phyloP scores from a whole-genome alignment of 2,797 vertebrate species.

The Vipera ursinii region DNA sequence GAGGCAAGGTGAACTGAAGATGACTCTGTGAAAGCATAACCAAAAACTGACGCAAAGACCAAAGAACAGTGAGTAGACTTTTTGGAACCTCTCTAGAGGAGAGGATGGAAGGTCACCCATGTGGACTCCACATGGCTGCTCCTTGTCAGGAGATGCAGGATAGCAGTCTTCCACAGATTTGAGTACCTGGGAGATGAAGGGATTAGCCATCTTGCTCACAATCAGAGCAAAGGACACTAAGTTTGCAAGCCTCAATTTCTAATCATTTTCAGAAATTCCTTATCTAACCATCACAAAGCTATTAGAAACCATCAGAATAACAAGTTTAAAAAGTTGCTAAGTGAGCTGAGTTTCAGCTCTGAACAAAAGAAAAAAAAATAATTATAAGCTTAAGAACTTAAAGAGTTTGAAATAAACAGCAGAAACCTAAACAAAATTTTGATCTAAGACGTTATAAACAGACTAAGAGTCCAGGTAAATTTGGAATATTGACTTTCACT shows the following conservation, averaged over 20 bases:
- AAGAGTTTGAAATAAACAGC: neutral
- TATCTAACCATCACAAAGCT: neutral
- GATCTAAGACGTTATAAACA: neutral
- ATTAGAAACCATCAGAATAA: neutral
- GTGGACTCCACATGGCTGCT: neutral
- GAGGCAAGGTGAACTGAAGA: neutral
- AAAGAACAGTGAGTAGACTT: neutral
- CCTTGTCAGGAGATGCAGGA: neutral
- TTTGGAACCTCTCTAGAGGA: neutral
- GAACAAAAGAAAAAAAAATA: neutral
- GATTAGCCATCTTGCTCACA: neutral
- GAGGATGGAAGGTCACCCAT: neutral
- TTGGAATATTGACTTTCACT: neutral
- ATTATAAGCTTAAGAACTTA: neutral
- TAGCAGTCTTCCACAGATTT: neutral
- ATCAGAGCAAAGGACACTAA: neutral
- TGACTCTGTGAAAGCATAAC: neutral
- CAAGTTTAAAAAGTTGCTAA: neutral
- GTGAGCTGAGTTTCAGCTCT: neutral
- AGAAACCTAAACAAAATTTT: neutral
- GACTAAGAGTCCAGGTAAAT: neutral
- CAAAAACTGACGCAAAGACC: neutral
- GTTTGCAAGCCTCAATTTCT: neutral
- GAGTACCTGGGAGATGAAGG: neutral
- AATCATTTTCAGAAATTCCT: neutral